phyloP scores from a whole-genome alignment of 1,140 invertebrate genomes.

The Drosophila insularis region DNA sequence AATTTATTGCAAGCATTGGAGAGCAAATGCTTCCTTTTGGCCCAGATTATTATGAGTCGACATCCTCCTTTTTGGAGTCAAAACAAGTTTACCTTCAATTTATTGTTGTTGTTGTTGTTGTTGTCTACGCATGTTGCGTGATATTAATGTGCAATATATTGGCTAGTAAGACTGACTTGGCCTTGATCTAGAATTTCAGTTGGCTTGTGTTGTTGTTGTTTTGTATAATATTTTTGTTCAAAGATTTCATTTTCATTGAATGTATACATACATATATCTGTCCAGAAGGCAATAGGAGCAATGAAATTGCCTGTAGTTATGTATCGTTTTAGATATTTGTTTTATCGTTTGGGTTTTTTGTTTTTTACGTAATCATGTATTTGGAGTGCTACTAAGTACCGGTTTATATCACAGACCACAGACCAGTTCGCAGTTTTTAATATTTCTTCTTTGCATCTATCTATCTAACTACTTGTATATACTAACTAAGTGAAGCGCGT shows the following conservation, averaged over 20 bases:
- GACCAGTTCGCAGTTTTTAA: conserved; percentile 53
- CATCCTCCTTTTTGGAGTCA: conserved; percentile 46
- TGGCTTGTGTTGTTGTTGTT: not conserved
- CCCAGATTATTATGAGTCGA: conserved; percentile 29
- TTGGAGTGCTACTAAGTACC: conserved; percentile 60
- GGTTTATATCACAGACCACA: conserved; percentile 54
- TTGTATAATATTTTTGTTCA: conserved; percentile 54
- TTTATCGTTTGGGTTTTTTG: conserved; percentile 21
- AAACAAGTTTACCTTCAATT: conserved; percentile 67
- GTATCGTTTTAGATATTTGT: conserved; percentile 41
- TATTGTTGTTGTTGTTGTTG: conserved; percentile 44
- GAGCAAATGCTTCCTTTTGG: conserved; percentile 64
- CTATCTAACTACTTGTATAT: conserved; percentile 24
- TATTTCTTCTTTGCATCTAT: conserved; percentile 59
- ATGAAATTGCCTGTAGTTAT: conserved; percentile 9
- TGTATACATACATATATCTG: not conserved
- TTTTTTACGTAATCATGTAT: conserved; percentile 61
- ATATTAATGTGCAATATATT: conserved; percentile 21
- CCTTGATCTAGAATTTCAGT: conserved; percentile 75
- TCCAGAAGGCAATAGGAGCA: conserved; percentile 10
- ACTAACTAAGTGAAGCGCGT: conserved; percentile 39
- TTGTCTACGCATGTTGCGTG: conserved; percentile 32
- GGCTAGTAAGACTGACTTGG: conserved; percentile 40
- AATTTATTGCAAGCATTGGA: conserved; percentile 62
- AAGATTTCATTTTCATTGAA: conserved; percentile 63